Evolutionary conservation across 2,113 vertebrate genomes (phyloP).

Genomic region (Saiga tatarica): DNA sequence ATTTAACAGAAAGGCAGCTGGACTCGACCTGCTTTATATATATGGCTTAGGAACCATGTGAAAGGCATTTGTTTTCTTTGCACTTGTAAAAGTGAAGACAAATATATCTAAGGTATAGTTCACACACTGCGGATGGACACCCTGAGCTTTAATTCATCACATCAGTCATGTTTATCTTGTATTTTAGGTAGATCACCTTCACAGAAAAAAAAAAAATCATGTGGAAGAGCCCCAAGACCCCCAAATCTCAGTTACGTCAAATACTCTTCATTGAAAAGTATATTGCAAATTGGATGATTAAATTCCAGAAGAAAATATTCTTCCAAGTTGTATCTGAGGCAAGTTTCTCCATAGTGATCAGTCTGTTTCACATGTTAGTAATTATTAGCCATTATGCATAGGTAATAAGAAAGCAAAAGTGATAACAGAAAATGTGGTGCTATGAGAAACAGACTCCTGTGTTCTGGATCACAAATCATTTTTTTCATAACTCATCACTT

Average conservation of each 20-base stretch:
- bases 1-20: slow-evolving; percentile 56
- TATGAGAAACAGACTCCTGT: background rate
- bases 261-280: background rate
- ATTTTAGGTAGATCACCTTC: background rate
- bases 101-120: slow-evolving; percentile 14
- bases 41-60: background rate
- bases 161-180: background rate
- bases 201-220: background rate
- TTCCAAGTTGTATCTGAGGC: background rate
- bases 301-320: slow-evolving; percentile 9
- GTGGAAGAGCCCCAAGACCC: background rate
- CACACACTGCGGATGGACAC: background rate
- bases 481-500: background rate
- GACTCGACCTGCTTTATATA: background rate
- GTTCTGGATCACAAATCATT: background rate
- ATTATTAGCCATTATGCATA: background rate
- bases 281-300: background rate
- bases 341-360: background rate
- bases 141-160: background rate
- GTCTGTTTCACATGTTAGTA: background rate
- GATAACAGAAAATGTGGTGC: background rate
- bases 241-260: background rate
- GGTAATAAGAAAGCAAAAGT: background rate
- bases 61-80: slow-evolving; percentile 54
- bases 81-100: slow-evolving; percentile 45